Conservation (phyloP, 2,797 vertebrate species). For the Artibeus lituratus region DNA sequence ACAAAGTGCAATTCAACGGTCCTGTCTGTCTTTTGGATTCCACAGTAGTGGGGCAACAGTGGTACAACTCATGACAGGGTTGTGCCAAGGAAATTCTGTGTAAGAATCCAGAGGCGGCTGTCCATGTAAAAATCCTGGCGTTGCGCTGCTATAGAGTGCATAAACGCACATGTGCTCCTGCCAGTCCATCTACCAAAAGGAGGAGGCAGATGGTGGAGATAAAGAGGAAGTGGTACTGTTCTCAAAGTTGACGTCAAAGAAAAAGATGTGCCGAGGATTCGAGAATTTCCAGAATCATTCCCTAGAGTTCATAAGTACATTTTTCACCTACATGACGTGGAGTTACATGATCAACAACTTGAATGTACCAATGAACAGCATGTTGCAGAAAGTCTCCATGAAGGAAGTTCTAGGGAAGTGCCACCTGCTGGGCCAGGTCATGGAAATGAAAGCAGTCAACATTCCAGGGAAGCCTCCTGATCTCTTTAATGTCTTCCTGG, state of each 20-base stretch:
- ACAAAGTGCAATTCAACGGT: neutral
- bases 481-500: slow-evolving; percentile 89
- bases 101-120: neutral
- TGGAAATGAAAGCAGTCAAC: slow-evolving; percentile 93
- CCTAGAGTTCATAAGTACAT: neutral
- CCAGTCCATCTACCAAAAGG: neutral
- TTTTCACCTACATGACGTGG: neutral
- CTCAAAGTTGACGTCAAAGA: neutral
- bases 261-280: neutral
- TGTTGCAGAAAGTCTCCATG: slow-evolving; percentile 87
- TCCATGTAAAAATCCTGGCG: neutral
- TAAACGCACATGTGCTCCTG: neutral
- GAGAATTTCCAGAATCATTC: neutral
- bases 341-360: slow-evolving; percentile 93
- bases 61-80: neutral
- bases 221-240: neutral
- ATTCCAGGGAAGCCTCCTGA: slow-evolving; percentile 90
- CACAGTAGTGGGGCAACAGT: neutral
- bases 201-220: neutral
- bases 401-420: slow-evolving; percentile 90
- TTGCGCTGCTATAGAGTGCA: neutral
- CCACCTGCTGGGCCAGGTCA: slow-evolving; percentile 90
- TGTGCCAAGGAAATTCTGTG: neutral
- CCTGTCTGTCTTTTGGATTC: neutral
- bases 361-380: slow-evolving; percentile 91